A percentile compares a stretch with the other conserved stretches of the same genome.
These are phyloP conservation scores for Cebidichthys violaceus DNA, from an alignment of 2,113 vertebrate species.

Conservation along the genomic window DNA sequence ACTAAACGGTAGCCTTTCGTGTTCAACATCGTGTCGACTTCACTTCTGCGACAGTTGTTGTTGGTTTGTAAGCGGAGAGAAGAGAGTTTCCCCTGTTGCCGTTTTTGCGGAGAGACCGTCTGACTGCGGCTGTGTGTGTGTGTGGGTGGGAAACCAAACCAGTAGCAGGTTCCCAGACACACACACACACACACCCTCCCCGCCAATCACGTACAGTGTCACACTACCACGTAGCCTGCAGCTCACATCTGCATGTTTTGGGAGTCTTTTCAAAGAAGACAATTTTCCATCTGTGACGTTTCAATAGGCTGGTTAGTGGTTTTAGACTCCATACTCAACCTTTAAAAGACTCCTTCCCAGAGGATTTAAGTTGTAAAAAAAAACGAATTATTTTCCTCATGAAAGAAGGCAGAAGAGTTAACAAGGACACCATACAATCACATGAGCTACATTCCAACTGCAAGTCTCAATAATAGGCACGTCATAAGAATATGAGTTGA, in stretches of 20 bases:
- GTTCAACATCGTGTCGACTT: slow-evolving; percentile 38
- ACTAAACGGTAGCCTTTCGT: slow-evolving; percentile 51
- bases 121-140: slow-evolving; percentile 20
- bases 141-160: slow-evolving; percentile 35
- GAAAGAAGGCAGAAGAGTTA: neutral
- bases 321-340: neutral
- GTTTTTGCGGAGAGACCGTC: slow-evolving; percentile 20
- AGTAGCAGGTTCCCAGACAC: slow-evolving; percentile 70
- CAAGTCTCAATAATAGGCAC: neutral
- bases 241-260: neutral
- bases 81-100: slow-evolving; percentile 23
- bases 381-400: neutral
- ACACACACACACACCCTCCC: slow-evolving; percentile 24
- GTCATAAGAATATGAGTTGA: neutral
- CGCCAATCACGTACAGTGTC: slow-evolving; percentile 62
- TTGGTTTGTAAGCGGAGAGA: neutral
- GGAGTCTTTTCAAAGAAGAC: neutral
- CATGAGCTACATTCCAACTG: neutral
- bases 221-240: slow-evolving; percentile 28
- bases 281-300: neutral
- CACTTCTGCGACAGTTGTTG: slow-evolving; percentile 22
- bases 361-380: neutral
- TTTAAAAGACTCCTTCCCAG: neutral
- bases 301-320: neutral
- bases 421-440: neutral